Base-by-base conservation (phyloP, 2,888 invertebrate species). In the Limnephilus lunatus region DNA sequence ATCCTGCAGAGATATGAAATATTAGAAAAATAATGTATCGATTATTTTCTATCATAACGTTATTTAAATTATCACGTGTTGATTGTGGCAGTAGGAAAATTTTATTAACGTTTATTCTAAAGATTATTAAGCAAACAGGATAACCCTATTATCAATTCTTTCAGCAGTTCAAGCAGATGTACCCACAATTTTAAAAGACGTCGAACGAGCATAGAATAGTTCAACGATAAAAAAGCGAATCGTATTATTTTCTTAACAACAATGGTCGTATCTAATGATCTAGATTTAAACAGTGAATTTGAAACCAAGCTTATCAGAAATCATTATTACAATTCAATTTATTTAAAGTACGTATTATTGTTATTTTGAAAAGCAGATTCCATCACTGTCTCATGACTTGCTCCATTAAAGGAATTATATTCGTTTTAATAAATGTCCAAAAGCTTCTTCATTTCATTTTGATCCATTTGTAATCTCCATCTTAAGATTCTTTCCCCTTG, bases 391-490 rank as follows among this genome's bases (percentile, higher is more conserved):
- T 68, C 68, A 31, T 30, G 30, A 89, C 48, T 48, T 81, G 30
- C 86, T 91, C 91, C 85, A 85, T 85, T 85, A 85, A n/a, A 32
- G n/a, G 39, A 85, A 85, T 85, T 32, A 85, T 5, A 85, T 85
- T 85, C 31, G 35, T 85, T 35, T 85, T 85, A 85, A 91, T 91
- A 86, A 91, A 80, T 86, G 86, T 91, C 91, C 53, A 25, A 86
- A 91, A 81, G 87, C 81, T 48, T 82, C 82, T 88, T 88, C 53
- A 32, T 48, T 44, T 91, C 82, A 48, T 80, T 44, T 48, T 44
- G 91, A 88, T 87, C 44, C 30, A 48, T n/a, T 86, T 30, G 53
- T 87, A 87, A 87, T 68, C 87, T 53, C 68, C 87, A 87, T 87
- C 35, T 87, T 68, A 53, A 87, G 87, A 68, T 87, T 68, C 30